These are phyloP conservation scores for Allygus modestus DNA, from an alignment of 2,888 invertebrate genomes.

Conservation along the genomic window DNA sequence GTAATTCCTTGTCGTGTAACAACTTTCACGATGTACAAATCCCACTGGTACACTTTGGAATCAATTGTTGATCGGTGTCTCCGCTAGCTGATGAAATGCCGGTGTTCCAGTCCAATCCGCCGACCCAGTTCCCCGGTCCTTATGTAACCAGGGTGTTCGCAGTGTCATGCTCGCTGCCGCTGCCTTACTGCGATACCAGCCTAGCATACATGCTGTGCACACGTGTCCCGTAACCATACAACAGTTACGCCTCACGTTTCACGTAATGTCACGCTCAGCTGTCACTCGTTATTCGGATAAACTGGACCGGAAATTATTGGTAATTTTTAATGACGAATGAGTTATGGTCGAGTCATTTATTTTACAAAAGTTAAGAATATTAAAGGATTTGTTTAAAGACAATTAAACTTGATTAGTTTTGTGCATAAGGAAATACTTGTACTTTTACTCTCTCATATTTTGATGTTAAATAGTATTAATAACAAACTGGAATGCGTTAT, in stretches of 20 bases:
- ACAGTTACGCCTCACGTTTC: neutral
- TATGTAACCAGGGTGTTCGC: neutral
- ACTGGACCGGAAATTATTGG: slow-evolving; percentile 3
- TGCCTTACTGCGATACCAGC: neutral
- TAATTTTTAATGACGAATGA: neutral
- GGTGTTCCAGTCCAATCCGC: slow-evolving; percentile 9
- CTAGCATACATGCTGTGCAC: neutral
- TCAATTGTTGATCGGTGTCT: neutral
- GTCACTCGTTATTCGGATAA: neutral
- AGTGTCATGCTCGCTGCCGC: no score
- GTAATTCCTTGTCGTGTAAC: no score
- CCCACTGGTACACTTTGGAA: neutral
- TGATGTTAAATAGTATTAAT: no score
- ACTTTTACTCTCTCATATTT: no score
- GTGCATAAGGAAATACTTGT: no score
- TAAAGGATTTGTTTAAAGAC: no score
- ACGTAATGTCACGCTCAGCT: neutral
- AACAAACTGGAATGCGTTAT: no score
- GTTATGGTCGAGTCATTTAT: no score
- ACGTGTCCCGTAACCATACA: neutral
- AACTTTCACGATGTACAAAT: neutral
- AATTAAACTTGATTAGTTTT: no score
- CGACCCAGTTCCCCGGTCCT: slow-evolving; percentile 2
- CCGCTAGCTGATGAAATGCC: slow-evolving; percentile 3
- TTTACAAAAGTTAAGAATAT: no score